A percentile compares a stretch with the other conserved stretches of the same genome.
Conservation (phyloP, 2,113 vertebrate genomes). For the Ailurus styani region DNA sequence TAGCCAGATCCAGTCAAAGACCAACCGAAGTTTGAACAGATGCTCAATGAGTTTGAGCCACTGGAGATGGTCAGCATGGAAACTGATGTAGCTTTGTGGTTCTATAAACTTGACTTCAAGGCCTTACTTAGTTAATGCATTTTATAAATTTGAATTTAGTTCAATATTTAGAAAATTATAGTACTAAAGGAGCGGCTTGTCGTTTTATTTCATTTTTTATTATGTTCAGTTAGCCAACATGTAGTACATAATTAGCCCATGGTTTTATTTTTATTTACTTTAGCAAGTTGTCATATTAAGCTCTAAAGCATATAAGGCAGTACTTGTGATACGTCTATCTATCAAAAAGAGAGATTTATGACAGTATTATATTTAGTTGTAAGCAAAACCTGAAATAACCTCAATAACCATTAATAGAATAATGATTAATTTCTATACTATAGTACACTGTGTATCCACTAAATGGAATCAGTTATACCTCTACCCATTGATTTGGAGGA, state of each 20-base stretch:
- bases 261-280: constrained; percentile 44
- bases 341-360: not conserved
- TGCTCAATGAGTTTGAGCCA: not conserved
- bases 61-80: not conserved
- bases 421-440: not conserved
- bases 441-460: not conserved
- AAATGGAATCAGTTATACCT: not conserved
- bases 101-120: not conserved
- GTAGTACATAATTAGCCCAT: not conserved
- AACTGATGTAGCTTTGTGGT: not conserved
- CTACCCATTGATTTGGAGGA: not conserved
- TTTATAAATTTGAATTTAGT: constrained; percentile 21
- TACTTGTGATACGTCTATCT: not conserved
- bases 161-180: constrained; percentile 11
- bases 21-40: constrained; percentile 1
- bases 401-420: not conserved
- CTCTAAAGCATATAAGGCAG: not conserved
- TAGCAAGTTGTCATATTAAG: constrained; percentile 6
- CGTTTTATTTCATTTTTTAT: constrained; percentile 15
- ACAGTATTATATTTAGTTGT: not conserved
- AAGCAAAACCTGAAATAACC: not conserved
- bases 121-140: not conserved
- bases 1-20: not conserved
- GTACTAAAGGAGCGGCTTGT: not conserved
- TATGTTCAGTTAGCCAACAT: not conserved